phyloP scores from a whole-genome alignment of 30 jellyfish, hydroid and myxozoan species.

The Hydra vulgaris region DNA sequence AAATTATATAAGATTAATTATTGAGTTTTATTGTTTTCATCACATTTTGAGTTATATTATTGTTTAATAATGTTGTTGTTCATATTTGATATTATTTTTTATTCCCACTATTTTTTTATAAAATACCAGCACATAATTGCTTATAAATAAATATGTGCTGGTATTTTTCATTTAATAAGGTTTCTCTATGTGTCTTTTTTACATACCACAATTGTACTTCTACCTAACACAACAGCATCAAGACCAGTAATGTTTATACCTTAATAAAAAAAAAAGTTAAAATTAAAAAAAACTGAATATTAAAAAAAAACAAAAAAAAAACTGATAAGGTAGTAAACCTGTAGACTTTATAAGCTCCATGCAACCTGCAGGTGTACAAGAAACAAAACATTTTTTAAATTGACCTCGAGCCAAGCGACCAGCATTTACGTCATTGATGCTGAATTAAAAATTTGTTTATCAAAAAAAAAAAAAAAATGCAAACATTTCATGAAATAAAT shows the following conservation, averaged over 20 bases:
- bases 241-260: constrained; percentile 61
- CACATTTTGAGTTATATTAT: no score
- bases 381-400: constrained; percentile 54
- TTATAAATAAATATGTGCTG: no score
- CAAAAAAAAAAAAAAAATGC: constrained; percentile 3
- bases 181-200: no score
- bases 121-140: no score
- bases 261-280: neutral
- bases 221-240: constrained; percentile 91
- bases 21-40: no score
- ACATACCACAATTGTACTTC: constrained; percentile 91
- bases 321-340: constrained; percentile 27
- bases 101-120: no score
- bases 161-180: no score
- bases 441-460: neutral
- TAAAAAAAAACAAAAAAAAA: neutral
- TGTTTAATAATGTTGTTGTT: no score
- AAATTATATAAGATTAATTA: no score
- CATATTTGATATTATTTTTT: no score
- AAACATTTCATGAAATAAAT: neutral
- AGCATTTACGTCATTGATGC: constrained; percentile 85
- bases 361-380: constrained; percentile 96
- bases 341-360: constrained; percentile 51
- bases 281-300: neutral
- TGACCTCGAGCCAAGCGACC: constrained; percentile 92